Evolutionary conservation across 2,797 vertebrate genomes (phyloP), one percentile per base, ranked within the genome.

Genomic region (Florisuga fusca): DNA sequence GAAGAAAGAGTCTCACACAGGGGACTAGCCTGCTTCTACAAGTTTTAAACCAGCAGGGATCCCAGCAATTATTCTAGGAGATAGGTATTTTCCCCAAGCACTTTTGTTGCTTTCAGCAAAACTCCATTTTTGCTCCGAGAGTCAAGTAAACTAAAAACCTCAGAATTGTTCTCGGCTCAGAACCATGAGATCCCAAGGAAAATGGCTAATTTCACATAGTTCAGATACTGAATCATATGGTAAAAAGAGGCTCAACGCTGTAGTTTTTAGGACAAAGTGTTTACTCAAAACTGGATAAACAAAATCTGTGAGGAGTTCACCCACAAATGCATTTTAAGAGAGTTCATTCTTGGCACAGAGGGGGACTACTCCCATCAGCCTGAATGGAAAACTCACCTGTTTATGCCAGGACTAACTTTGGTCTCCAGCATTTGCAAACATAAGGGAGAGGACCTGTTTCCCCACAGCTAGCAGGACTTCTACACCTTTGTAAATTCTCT

Each of bases 341-440:
- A 57, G 41, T 29, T 79, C 62, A 5, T 82, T 93, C 64, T 76
- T 94, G 77, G 90, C 90, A 90, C 55, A 67, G 26, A 57, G 20
- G 7, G 48, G 34, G 50, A 87, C 59, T 89, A 82, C 57, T 84
- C 71, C 71, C 73, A 31, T 61, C 50, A 50, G 26, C 26, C 27
- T 79, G 71, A 94, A 90, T 15, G 54, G 72, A 95, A 96, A 84
- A 87, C 17, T 92, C 86, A 95, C 94, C 89, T 94, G 58, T 61
- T 86, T 80, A 50, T 89, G 76, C 82, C 86, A 95, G 90, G 71
- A 88, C 80, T 91, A 85, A 76, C 85, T 92, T 33, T 63, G n/a
- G 59, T 82, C 77, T 82, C 51, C 61, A 87, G 79, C 36, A 88
- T 41, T 66, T 66, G 43, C 93, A 94, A 91, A 90, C 25, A 22